Conservation (phyloP, 1,140 invertebrate species). For the Calephelis nemesis region DNA sequence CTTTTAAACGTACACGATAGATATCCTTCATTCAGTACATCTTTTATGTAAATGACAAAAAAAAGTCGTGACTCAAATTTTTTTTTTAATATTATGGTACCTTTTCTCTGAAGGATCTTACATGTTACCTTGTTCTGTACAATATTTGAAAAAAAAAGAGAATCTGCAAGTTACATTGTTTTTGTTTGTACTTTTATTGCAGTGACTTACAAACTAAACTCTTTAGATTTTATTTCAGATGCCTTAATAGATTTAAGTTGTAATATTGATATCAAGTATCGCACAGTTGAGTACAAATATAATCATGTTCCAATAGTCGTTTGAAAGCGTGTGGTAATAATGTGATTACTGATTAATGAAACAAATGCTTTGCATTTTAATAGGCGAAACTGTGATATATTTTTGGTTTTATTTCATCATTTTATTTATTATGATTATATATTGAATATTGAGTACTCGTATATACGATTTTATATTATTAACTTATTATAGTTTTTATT, state of each 20-base stretch:
- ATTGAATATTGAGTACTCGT: constrained; percentile 8
- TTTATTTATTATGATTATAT: neutral
- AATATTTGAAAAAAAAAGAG: neutral
- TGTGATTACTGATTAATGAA: constrained; percentile 24
- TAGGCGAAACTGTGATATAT: constrained; percentile 61
- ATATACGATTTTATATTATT: constrained; percentile 23
- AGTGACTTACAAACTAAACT: constrained; percentile 56
- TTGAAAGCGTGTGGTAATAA: constrained; percentile 1
- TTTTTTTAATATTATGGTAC: no score
- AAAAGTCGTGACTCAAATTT: no score
- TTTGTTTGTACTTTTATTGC: constrained; percentile 23
- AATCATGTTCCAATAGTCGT: constrained; percentile 61
- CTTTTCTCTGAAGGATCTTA: no score
- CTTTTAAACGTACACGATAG: no score
- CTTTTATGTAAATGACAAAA: no score
- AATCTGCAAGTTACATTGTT: constrained; percentile 3
- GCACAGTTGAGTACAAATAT: constrained; percentile 72
- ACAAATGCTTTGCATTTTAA: constrained; percentile 40
- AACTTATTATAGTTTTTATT: constrained; percentile 33
- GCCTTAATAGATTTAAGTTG: constrained; percentile 37
- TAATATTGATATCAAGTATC: constrained; percentile 46
- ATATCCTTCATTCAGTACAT: no score
- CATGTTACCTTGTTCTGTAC: neutral
- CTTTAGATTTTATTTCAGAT: constrained; percentile 39
- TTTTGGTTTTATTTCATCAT: constrained; percentile 39